Conservation (phyloP, 2,113 vertebrate species). For the Rhinichthys klamathensis region DNA sequence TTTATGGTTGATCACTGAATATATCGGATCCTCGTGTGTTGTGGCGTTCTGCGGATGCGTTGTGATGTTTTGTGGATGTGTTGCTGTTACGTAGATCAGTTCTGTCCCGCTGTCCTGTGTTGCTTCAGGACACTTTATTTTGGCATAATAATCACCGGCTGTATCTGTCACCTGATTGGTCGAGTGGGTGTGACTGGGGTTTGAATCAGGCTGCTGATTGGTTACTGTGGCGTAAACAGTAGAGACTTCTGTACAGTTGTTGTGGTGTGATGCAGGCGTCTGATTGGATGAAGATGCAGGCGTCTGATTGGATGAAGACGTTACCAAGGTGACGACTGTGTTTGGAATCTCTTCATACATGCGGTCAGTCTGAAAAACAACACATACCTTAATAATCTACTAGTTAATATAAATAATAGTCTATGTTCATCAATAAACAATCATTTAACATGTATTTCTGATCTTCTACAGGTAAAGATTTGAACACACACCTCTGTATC, state of each 20-base stretch:
- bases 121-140: background rate
- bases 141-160: background rate
- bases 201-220: background rate
- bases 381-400: background rate
- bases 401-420: background rate
- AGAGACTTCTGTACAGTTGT: background rate
- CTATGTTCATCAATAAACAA: background rate
- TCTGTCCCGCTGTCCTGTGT: background rate
- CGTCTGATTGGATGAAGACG: background rate
- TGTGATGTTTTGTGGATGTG: background rate
- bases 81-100: background rate
- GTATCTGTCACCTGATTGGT: background rate
- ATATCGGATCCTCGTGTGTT: background rate
- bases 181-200: background rate
- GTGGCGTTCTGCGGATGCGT: background rate
- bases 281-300: background rate
- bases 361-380: constrained; percentile 11
- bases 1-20: background rate
- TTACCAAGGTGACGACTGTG: accelerated
- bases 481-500: background rate
- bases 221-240: background rate
- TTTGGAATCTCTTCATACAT: background rate
- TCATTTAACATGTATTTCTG: background rate
- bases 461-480: background rate
- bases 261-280: background rate